Evolutionary conservation across 2,888 invertebrate genomes (phyloP), one percentile per base, ranked within the genome.

Genomic region (Stenodera caucasica): DNA sequence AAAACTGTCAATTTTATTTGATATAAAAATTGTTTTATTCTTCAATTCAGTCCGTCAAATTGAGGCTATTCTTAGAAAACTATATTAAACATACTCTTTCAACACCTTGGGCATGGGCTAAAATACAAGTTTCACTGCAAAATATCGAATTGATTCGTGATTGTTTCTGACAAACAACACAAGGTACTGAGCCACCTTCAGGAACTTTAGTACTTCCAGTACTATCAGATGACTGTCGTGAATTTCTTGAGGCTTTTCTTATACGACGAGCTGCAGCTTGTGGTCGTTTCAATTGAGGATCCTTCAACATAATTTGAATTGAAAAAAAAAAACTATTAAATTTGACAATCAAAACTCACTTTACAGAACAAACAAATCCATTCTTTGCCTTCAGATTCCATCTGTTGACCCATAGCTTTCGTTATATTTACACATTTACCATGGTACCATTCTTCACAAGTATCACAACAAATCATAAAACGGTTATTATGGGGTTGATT

Each of bases 391-490:
- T 90, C 88, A 56, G 89, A 86, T 78, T 97, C 96, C 92, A 97
- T 95, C 81, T 93, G 91, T 73, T 92, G 88, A 57, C 94, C 94
- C 90, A 93, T 91, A 0, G 90, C 88, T 82, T 94, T 90, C 18
- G 94, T 94, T 49, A 98, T 91, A 71, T 92, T 93, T 12, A 98
- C 96, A 81, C 97, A 98, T 76, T 92, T 93, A n/a, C 97, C 97
- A 78, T 98, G 97, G 78, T 94, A 98, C 97, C 97, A 98, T 77
- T 97, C 96, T 77, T 95, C 93, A 78, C 97, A 98, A 12, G 88
- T 86, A 80, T 98, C 97, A 79, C 98, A 98, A 79, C 95, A 95
- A 73, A 97, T 97, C 97, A 98, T 98, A 78, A 98, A 97, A 56
- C 96, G 84, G 80, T 96, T 95, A 74, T 96, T 94, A 78, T 96